Evolutionary conservation across 2,113 vertebrate species (phyloP).

Genomic region (Hydrochoerus hydrochaeris): DNA sequence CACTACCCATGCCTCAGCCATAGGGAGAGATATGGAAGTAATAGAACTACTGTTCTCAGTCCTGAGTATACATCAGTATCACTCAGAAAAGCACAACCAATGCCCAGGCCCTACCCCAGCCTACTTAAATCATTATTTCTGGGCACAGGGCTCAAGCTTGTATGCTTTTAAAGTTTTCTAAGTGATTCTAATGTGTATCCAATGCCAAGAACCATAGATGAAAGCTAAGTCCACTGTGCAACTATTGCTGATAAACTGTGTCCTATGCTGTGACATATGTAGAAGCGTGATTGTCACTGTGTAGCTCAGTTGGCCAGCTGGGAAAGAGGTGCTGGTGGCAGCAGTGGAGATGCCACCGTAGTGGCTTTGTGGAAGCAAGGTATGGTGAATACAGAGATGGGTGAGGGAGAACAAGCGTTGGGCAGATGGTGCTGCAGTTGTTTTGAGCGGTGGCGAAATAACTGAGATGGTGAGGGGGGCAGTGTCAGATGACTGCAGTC

Average conservation of each 20-base stretch:
- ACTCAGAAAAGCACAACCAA: constrained; percentile 18
- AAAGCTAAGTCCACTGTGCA: constrained; percentile 21
- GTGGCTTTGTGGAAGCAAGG: not conserved
- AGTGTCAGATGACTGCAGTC: not conserved
- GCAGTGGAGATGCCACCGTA: not conserved
- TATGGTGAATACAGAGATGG: not conserved
- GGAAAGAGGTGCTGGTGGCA: not conserved
- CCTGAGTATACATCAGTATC: not conserved
- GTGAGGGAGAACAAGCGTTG: not conserved
- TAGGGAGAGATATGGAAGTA: not conserved
- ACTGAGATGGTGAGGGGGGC: not conserved
- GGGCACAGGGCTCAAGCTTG: not conserved
- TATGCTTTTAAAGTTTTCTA: constrained; percentile 31
- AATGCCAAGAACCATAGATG: not conserved
- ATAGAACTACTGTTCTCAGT: constrained; percentile 9
- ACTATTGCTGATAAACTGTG: not conserved
- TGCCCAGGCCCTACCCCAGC: not conserved
- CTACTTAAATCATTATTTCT: constrained; percentile 18
- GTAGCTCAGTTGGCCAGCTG: not conserved
- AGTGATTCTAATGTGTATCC: constrained; percentile 22
- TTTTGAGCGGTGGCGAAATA: not conserved
- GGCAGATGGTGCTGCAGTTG: not conserved
- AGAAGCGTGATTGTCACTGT: not conserved
- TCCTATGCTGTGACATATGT: not conserved
- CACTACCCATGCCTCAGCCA: not conserved